Evolutionary conservation across 2,113 vertebrate species (phyloP).

Genomic region (Leptocoma aspasia): DNA sequence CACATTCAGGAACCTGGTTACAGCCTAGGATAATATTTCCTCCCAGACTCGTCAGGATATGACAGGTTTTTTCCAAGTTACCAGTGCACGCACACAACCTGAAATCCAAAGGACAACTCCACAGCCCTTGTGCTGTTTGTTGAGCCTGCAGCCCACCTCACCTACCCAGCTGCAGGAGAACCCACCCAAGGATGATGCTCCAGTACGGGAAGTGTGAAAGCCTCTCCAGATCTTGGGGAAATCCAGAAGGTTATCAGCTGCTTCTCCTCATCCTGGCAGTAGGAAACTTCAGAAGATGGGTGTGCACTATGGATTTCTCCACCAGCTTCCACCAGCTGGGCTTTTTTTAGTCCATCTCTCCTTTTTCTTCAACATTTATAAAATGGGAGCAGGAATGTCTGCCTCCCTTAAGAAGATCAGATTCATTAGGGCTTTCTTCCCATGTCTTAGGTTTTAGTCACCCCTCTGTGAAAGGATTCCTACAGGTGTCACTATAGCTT

Average conservation of each 20-base stretch:
- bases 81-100: background rate
- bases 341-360: background rate
- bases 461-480: background rate
- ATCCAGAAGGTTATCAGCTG: background rate
- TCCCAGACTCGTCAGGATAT: background rate
- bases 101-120: background rate
- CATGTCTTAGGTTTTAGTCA: background rate
- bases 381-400: background rate
- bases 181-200: background rate
- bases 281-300: background rate
- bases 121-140: background rate
- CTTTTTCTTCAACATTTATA: background rate
- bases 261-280: background rate
- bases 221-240: background rate
- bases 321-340: background rate
- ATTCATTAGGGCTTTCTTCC: background rate
- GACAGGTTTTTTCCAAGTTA: conserved; percentile 14
- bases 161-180: background rate
- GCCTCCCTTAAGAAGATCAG: background rate
- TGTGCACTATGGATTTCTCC: background rate
- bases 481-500: background rate
- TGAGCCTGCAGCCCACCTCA: background rate
- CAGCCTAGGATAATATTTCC: background rate
- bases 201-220: background rate
- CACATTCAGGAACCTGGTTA: background rate